Conservation (phyloP, 2,797 vertebrate species). For the Danio choprae region DNA sequence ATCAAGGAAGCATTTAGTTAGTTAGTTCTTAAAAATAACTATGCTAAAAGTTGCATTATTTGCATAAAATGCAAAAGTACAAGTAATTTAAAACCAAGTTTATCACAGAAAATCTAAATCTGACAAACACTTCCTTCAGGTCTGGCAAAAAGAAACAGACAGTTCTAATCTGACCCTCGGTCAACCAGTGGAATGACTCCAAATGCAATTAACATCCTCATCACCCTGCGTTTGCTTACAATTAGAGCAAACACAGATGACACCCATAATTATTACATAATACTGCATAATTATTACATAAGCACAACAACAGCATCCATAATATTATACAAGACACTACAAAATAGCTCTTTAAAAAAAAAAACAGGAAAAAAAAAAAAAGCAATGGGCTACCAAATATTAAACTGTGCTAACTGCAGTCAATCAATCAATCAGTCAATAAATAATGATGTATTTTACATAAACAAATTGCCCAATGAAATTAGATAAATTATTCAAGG, state of each 20-base stretch:
- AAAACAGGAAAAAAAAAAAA: background rate
- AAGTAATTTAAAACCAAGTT: background rate
- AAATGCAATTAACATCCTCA: constrained; percentile 27
- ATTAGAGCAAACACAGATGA: constrained; percentile 23
- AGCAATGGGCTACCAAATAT: background rate
- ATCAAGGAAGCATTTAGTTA: background rate
- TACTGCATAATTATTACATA: constrained; percentile 19
- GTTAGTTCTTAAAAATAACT: background rate
- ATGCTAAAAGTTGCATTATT: background rate
- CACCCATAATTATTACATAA: constrained; percentile 28
- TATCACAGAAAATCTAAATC: background rate
- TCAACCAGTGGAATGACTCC: background rate
- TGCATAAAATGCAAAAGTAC: constrained; percentile 18
- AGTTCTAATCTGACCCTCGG: constrained; percentile 11
- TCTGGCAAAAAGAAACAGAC: constrained; percentile 17
- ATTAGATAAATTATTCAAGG: no score
- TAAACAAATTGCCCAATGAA: background rate
- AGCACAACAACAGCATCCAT: constrained; percentile 11
- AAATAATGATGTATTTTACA: background rate
- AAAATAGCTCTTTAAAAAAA: background rate
- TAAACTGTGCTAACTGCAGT: background rate
- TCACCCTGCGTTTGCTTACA: constrained; percentile 30
- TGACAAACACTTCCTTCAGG: background rate
- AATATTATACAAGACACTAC: background rate
- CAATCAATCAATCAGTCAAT: no score